Base-by-base conservation (phyloP, 2,888 invertebrate genomes). In the Drosophila buzzatii region DNA sequence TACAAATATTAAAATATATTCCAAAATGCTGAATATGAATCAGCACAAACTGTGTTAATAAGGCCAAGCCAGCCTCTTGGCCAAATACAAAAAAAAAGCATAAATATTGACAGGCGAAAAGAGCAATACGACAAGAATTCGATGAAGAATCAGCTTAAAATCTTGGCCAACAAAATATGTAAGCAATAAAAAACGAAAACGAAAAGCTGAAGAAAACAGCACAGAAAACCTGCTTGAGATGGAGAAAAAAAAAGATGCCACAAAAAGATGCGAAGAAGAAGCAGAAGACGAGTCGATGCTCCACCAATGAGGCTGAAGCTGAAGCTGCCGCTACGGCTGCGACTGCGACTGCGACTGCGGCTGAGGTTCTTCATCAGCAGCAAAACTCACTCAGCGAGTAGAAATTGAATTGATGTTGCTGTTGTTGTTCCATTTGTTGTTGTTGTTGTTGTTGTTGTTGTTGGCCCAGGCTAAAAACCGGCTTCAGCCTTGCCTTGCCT, bases 31-130 rank as follows among this genome's bases (percentile, higher is more conserved):
- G 18, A 39, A 61, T 79, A 80, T 84, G 85, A 87, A 82, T 85
- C 88, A 84, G 84, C 85, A 70, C 39, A 89, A 91, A 84, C 84
- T 91, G 82, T 90, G 90, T 91, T 90, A 91, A 91, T 88, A 90
- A 91, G 91, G 91, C 87, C 91, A 91, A 90, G 85, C 83, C 85
- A 90, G 85, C 88, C 85, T 82, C 70, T 81, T 68, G 67, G 41
- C 49, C 51, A 55, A 39, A 47, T 6, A 51, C 2, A n/a, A 49
- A 49, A 49, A 35, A 35, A 20, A 14, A 1, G 23, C 33, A 53
- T 37, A 31, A 47, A 47, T 39, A 65, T 23, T 44, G 37, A 47
- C 59, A 59, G 47, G 37, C 31, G 23, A 23, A 27, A 27, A 27
- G 6, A 27, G 27, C 5, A 27, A 27, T 27, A 27, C 35, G 53